Conservation (phyloP, 2,113 vertebrate genomes). For the Pseudorasbora parva region DNA sequence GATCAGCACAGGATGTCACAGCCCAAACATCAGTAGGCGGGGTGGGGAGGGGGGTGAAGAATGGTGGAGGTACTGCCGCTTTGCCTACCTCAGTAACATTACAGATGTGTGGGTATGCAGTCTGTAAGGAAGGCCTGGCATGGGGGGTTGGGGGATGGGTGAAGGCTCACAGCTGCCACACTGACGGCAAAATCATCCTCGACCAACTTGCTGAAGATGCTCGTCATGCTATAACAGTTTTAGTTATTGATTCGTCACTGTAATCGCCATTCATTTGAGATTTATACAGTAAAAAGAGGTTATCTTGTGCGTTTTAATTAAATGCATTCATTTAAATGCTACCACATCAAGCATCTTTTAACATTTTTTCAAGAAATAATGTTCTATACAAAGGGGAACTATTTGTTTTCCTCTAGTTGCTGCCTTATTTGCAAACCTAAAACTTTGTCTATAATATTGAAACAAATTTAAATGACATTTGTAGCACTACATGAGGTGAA, state of each 20-base stretch:
- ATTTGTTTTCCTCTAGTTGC: neutral
- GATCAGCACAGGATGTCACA: constrained; percentile 49
- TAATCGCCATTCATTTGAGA: neutral
- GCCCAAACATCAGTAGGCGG: constrained; percentile 36
- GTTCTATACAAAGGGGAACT: too few relatives aligned
- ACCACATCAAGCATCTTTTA: neutral
- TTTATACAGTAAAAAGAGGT: neutral
- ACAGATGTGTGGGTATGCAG: constrained; percentile 50
- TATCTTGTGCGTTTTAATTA: neutral
- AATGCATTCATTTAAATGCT: neutral
- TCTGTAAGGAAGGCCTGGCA: constrained; percentile 14
- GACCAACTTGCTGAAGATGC: constrained; percentile 29
- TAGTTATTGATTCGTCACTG: neutral
- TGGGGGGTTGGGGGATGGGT: neutral
- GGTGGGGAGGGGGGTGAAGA: neutral
- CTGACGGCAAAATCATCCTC: constrained; percentile 34
- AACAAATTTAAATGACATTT: too few relatives aligned
- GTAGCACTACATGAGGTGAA: neutral
- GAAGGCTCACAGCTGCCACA: constrained; percentile 46
- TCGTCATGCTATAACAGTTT: neutral
- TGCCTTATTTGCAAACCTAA: neutral
- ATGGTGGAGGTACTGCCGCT: constrained; percentile 42
- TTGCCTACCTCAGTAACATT: constrained; percentile 40
- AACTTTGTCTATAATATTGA: neutral
- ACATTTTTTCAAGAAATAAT: too few relatives aligned